Evolutionary conservation across 1,140 invertebrate genomes (phyloP).

Genomic region (Nymphalis io): DNA sequence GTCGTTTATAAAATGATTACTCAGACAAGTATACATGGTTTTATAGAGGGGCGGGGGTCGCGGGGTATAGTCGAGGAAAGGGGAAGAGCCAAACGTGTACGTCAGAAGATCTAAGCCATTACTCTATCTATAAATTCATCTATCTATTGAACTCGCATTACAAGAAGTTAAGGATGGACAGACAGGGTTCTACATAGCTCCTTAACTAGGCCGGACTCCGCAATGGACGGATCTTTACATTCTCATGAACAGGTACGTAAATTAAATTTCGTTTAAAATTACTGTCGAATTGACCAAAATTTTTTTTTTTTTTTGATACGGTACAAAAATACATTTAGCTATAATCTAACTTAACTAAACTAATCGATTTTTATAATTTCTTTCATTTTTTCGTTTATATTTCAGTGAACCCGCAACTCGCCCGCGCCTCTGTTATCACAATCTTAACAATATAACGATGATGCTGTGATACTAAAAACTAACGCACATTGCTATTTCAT

Average conservation of each 20-base stretch:
- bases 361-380: constrained; percentile 47
- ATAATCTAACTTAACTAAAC: constrained; percentile 66
- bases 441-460: constrained; percentile 65
- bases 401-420: constrained; percentile 39
- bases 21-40: constrained; percentile 25
- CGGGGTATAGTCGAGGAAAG: constrained; percentile 16
- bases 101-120: background rate
- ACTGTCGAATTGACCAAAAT: constrained; percentile 62
- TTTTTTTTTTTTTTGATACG: constrained; percentile 39
- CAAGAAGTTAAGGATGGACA: constrained; percentile 8
- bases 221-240: constrained; percentile 69
- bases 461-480: constrained; percentile 24
- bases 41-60: constrained; percentile 35
- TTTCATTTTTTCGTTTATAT: constrained; percentile 7
- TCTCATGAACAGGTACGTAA: constrained; percentile 62
- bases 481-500: background rate
- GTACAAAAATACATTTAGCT: constrained; percentile 77
- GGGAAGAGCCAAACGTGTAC: constrained; percentile 11
- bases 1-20: constrained; percentile 5
- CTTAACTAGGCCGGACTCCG: constrained; percentile 69
- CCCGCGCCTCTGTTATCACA: constrained; percentile 63
- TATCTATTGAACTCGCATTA: constrained; percentile 19
- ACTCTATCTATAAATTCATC: constrained; percentile 10
- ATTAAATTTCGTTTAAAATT: constrained; percentile 43
- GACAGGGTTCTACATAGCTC: constrained; percentile 53